Base-by-base conservation (phyloP, 2,888 invertebrate species). In the Sinohyriopsis cumingii region DNA sequence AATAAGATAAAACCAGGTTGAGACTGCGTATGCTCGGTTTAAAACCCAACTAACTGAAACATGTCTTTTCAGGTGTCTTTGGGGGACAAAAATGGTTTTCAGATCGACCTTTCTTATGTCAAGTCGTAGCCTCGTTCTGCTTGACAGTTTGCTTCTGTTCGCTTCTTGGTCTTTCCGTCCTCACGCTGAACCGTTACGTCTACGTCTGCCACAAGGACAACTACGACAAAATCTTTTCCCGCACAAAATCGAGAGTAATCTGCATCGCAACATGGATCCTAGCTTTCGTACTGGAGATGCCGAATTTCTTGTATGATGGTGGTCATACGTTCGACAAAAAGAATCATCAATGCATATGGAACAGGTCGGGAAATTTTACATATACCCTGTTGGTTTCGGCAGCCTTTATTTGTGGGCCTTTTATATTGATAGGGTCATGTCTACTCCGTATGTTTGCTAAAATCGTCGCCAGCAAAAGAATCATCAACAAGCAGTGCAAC, bases 261-360 rank as follows among this genome's bases (percentile, higher is more conserved):
- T 85, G 85, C 62, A 24, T 81, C 4, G n/a, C 70, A 12, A 76
- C 77, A 53, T 87, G 87, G 87, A n/a, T 84, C 2, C 15, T 80
- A 5, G 85, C 84, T 5, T 81, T 86, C 57, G 53, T 79, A 9
- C 75, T 82, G 18, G 86, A 87, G 71, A 72, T 83, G 63, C 84
- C 85, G 0, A 88, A 87, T 76, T 80, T 84, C 65, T 15, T 85
- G 7, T 86, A 85, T 3, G 84, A 83, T 84, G 85, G 85, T 6
- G 86, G 80, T 19, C 86, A 87, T 64, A 71, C 65, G 33, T 88
- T 85, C 68, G 88, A 88, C 73, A 57, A 65, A 63, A 86, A 88
- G 74, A 80, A 80, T 55, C 84, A 86, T 65, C 83, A 83, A 60
- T 88, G 88, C 67, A 82, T 86, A 25, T 88, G 88, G 88, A 83